Evolutionary conservation across 2,797 vertebrate genomes (phyloP), one percentile per base, ranked within the genome.

Genomic region (Sciurus vulgaris): DNA sequence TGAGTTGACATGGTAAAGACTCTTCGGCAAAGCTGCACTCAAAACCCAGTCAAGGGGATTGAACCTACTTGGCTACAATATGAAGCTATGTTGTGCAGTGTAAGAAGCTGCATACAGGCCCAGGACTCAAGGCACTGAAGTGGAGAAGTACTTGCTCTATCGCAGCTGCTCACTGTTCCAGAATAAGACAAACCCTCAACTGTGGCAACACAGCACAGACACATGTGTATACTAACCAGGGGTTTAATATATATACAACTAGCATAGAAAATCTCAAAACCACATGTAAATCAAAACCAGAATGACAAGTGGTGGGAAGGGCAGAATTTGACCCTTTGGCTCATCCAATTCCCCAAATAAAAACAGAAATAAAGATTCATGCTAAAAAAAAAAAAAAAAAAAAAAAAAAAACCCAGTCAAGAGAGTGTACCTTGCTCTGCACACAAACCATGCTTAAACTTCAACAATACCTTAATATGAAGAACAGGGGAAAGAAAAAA

Each of bases 231-330:
- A 91, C 84, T 56, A 97, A 97, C 93, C 54, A 94, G 76, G 81
- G 76, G 89, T 97, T 98, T 98, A 98, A 97, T 98, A 96, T 97
- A 97, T 97, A 97, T 97, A 97, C 81, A 97, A 97, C 86, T 83
- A 94, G 93, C 69, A 96, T 5, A 94, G 86, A 94, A 96, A 96
- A 95, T 8, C 41, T 86, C 83, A 77, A 93, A 96, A 91, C 76
- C 79, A 59, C n/a, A 67, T 63, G 59, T 47, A 93, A 86, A 93
- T 76, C 56, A 35, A 95, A 97, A 95, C 47, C 65, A 74, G 51
- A 92, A 82, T 28, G 67, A 79, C 59, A 96, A 49, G 49, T 65
- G 41, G 47, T 91, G 4, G 88, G 76, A 74, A 87, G 83, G 70
- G 59, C 84, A 91, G 56, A 51, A 67, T 79, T 93, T 76, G 72